Conservation (phyloP, 2,113 vertebrate genomes). For the Amazona guildingii region DNA sequence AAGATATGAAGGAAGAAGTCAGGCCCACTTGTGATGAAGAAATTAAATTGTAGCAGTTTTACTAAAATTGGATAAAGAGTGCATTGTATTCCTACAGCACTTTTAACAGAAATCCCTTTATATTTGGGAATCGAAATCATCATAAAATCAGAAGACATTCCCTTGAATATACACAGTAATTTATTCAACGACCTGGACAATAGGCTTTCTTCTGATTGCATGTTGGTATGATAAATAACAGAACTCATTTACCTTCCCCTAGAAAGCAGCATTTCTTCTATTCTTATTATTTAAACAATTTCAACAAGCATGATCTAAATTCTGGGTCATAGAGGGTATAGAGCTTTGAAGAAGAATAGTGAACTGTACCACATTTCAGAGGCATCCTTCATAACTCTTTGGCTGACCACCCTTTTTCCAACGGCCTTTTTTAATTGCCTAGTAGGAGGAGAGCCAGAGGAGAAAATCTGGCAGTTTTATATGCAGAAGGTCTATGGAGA, state of each 20-base stretch:
- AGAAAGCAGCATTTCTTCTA: background rate
- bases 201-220: background rate
- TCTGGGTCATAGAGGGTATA: background rate
- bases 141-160: background rate
- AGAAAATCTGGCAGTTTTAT: background rate
- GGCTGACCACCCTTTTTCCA: background rate
- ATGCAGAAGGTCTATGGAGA: background rate
- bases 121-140: background rate
- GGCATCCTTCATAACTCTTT: background rate
- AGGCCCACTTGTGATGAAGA: background rate
- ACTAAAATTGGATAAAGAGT: background rate
- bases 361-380: background rate
- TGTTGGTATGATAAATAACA: background rate
- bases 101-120: background rate
- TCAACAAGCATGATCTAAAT: background rate
- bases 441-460: background rate
- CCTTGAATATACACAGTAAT: background rate
- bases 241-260: background rate
- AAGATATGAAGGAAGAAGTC: conserved; percentile 52
- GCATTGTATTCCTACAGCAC: background rate
- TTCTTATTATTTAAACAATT: background rate
- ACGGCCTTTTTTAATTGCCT: background rate
- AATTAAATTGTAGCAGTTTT: background rate
- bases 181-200: background rate
- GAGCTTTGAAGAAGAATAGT: background rate